A percentile compares a stretch with the other conserved stretches of the same genome.
phyloP scores from a whole-genome alignment of 2,888 invertebrate genomes.

The Thecocarcelia acutangulata region DNA sequence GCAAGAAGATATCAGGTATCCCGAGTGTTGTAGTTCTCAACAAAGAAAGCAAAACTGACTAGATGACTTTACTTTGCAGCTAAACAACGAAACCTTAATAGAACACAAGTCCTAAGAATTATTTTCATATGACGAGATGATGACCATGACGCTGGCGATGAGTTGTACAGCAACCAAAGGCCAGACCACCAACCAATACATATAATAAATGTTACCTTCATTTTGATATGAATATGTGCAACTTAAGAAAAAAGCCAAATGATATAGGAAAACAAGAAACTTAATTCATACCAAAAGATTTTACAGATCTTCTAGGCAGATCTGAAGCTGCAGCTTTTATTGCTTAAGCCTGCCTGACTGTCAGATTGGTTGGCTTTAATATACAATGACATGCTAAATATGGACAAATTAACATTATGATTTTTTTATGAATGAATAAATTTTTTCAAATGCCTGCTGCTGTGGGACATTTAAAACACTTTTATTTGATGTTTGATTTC shows the following conservation, averaged over 20 bases:
- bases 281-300: background rate
- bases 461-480: background rate
- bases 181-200: slow-evolving; percentile 65
- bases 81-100: slow-evolving; percentile 47
- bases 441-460: background rate
- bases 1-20: slow-evolving; percentile 6
- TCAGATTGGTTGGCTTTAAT: slow-evolving; percentile 49
- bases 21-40: slow-evolving; percentile 3
- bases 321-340: background rate
- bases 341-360: slow-evolving; percentile 45
- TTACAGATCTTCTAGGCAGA: background rate
- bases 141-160: slow-evolving; percentile 31
- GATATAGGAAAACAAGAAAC: background rate
- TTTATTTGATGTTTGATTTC: too few species aligned
- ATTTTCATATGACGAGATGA: slow-evolving; percentile 6
- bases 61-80: background rate
- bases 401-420: slow-evolving; percentile 44
- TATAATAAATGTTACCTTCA: slow-evolving; percentile 50
- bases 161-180: slow-evolving; percentile 26
- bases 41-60: slow-evolving; percentile 11
- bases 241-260: background rate
- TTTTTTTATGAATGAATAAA: background rate
- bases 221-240: slow-evolving; percentile 11
- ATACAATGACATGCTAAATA: slow-evolving; percentile 63
- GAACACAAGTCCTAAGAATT: slow-evolving; percentile 54